A percentile compares a stretch with the other conserved stretches of the same genome.
These are phyloP conservation scores for Drosophila subobscura DNA, from an alignment of 1,140 invertebrate species.

Conservation along the genomic window DNA sequence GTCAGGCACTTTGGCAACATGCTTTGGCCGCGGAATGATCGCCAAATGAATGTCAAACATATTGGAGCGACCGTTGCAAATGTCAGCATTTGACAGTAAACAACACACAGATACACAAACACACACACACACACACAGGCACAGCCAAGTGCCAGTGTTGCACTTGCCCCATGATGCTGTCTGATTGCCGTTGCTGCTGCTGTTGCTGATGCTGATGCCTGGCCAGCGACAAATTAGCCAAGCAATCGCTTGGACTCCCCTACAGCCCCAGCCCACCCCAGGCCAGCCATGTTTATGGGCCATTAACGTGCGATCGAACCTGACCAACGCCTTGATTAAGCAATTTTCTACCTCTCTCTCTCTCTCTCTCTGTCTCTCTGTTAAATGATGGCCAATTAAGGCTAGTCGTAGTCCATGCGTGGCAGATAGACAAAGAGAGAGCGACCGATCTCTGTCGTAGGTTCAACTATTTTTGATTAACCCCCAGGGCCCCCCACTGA, in stretches of 20 bases:
- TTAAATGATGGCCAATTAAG: slow-evolving; percentile 72
- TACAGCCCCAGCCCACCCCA: no score
- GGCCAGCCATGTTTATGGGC: slow-evolving; percentile 66
- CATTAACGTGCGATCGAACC: slow-evolving; percentile 66
- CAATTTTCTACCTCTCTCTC: slow-evolving; percentile 50
- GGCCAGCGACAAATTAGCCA: slow-evolving; percentile 78
- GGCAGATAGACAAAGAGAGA: slow-evolving; percentile 39
- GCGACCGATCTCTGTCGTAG: slow-evolving; percentile 1
- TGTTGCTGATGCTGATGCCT: slow-evolving; percentile 38
- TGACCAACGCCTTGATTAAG: slow-evolving; percentile 75
- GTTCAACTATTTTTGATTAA: slow-evolving; percentile 79
- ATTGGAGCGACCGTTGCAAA: slow-evolving; percentile 75
- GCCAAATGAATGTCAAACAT: slow-evolving; percentile 77
- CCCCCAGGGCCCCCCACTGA: slow-evolving; percentile 46
- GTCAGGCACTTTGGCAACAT: slow-evolving; percentile 77
- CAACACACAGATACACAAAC: slow-evolving; percentile 44
- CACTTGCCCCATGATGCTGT: slow-evolving; percentile 74
- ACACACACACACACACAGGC: slow-evolving; percentile 11
- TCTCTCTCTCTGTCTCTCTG: slow-evolving; percentile 36
- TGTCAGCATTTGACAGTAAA: slow-evolving; percentile 75
- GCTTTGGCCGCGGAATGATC: slow-evolving; percentile 43
- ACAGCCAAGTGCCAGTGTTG: slow-evolving; percentile 43
- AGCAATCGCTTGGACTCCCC: slow-evolving; percentile 70
- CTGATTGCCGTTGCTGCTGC: slow-evolving; percentile 22
- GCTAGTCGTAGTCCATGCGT: slow-evolving; percentile 61